These are phyloP conservation scores for Cheirogaleus major DNA, from an alignment of 2,797 vertebrate genomes.

Conservation along the genomic window DNA sequence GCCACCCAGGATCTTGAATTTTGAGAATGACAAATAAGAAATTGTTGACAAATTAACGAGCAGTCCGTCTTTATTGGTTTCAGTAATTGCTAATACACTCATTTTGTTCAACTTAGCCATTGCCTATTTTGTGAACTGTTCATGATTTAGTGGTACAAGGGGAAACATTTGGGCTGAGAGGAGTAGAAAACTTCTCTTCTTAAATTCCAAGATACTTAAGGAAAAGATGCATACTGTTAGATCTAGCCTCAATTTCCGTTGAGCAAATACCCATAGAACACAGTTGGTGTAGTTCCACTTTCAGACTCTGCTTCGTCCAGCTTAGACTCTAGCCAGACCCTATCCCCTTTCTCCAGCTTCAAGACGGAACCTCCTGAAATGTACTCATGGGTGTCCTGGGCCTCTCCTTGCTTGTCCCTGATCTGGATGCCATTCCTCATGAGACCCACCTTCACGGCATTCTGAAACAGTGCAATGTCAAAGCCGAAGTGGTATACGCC, in stretches of 20 bases:
- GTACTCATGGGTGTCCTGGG: background rate
- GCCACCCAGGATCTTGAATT: background rate
- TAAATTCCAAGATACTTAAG: background rate
- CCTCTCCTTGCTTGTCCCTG: conserved; percentile 56
- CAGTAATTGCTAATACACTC: background rate
- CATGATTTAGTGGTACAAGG: background rate
- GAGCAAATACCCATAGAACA: background rate
- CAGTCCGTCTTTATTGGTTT: background rate
- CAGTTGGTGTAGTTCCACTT: background rate
- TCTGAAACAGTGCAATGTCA: conserved; percentile 48
- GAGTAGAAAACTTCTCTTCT: background rate
- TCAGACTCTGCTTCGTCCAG: background rate
- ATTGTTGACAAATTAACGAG: background rate
- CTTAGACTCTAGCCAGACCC: background rate
- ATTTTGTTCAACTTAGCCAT: background rate
- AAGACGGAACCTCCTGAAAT: background rate
- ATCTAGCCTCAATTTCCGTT: too few species aligned
- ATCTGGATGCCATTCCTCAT: conserved; percentile 33
- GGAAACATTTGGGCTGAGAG: background rate
- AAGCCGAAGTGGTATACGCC: conserved; percentile 85
- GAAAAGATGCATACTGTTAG: background rate
- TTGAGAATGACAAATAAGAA: background rate
- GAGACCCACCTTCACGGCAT: conserved; percentile 57
- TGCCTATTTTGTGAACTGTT: background rate
- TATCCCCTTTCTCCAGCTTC: background rate